These are phyloP conservation scores for Eupithecia centaureata DNA, from an alignment of 2,888 invertebrate genomes.

Conservation along the genomic window DNA sequence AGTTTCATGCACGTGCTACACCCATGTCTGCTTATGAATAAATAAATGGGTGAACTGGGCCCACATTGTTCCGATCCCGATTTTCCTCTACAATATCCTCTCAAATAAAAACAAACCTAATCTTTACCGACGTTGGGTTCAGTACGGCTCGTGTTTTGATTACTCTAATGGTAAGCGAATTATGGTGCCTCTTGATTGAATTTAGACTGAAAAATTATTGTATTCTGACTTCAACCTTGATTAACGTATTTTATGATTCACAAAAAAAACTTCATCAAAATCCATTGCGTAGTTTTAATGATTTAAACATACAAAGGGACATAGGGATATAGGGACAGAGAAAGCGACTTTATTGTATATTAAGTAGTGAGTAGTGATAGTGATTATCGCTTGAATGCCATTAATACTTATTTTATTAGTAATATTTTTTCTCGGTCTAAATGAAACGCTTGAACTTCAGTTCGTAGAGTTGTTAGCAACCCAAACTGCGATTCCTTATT, in stretches of 20 bases:
- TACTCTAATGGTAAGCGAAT: slow-evolving; percentile 1
- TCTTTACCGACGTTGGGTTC: not conserved
- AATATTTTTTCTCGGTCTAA: not conserved
- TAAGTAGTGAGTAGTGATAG: too few species aligned
- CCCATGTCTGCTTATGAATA: slow-evolving; percentile 46
- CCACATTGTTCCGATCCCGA: slow-evolving; percentile 41
- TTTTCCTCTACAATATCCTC: not conserved
- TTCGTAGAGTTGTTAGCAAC: not conserved
- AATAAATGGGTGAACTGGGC: slow-evolving; percentile 44
- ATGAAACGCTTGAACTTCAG: not conserved
- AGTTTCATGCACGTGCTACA: slow-evolving; percentile 45
- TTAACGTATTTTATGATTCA: not conserved
- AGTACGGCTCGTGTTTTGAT: not conserved
- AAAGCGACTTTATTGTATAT: too few species aligned
- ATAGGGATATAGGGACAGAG: too few species aligned
- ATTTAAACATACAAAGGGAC: too few species aligned
- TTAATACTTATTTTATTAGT: too few species aligned
- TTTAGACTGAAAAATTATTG: not conserved
- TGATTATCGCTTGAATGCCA: too few species aligned
- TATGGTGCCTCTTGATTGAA: not conserved
- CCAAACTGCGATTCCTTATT: slow-evolving; percentile 42
- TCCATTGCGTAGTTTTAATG: too few species aligned
- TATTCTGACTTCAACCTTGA: not conserved
- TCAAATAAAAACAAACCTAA: slow-evolving; percentile 5
- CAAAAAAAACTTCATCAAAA: too few species aligned